Evolutionary conservation across 2,113 vertebrate genomes (phyloP).

Genomic region (Rutilus rutilus): DNA sequence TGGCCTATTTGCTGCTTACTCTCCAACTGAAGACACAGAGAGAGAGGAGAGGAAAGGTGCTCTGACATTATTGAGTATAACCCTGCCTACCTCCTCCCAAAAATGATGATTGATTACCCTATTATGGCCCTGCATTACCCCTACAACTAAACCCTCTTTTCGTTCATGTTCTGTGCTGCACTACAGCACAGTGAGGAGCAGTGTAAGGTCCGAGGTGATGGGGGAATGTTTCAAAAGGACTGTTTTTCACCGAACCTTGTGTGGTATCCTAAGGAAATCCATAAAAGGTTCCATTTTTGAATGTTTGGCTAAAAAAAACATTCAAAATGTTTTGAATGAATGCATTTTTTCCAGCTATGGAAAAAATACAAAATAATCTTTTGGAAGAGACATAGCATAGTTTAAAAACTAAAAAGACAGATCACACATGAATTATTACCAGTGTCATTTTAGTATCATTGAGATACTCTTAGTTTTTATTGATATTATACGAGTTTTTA

Average conservation of each 20-base stretch:
- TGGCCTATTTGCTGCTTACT: conserved; percentile 40
- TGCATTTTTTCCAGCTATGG: too few relatives aligned
- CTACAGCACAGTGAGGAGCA: conserved; percentile 17
- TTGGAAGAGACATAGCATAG: too few relatives aligned
- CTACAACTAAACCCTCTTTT: conserved; percentile 47
- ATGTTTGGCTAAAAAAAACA: neutral
- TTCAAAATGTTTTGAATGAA: too few relatives aligned
- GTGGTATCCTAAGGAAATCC: neutral
- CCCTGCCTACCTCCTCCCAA: conserved; percentile 37
- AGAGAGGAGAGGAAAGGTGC: conserved; percentile 41
- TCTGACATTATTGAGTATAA: conserved; percentile 52
- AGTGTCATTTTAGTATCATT: too few relatives aligned
- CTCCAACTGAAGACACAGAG: conserved; percentile 46
- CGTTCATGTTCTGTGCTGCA: conserved; percentile 15
- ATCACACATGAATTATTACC: too few relatives aligned
- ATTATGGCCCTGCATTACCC: conserved; percentile 54
- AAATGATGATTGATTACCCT: conserved; percentile 59
- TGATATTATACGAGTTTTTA: too few relatives aligned
- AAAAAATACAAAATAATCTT: neutral
- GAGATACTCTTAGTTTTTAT: too few relatives aligned
- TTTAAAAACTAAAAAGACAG: too few relatives aligned
- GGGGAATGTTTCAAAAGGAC: neutral
- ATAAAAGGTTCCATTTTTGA: neutral
- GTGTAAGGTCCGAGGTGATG: conserved; percentile 19
- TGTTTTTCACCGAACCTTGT: neutral